Percentiles rank a stretch among this genome's conserved stretches.
These are phyloP conservation scores for Drosophila tanythrix DNA, from an alignment of 2,888 invertebrate species.

Conservation along the genomic window DNA sequence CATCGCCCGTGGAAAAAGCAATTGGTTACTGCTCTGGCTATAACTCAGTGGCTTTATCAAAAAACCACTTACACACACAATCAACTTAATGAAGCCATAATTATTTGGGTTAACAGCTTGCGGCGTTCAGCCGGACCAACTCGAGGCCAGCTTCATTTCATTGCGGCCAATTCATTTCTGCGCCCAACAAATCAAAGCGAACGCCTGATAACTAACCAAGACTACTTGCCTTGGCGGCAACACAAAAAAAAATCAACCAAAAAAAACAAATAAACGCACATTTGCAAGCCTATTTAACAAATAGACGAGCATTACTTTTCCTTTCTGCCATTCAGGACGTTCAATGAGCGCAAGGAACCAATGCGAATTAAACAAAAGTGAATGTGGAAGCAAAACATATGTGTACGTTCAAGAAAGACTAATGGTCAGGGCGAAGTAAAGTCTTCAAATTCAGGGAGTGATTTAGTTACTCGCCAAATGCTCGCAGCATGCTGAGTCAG, in stretches of 20 bases:
- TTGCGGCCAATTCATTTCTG: slow-evolving; percentile 63
- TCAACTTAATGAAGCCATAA: slow-evolving; percentile 80
- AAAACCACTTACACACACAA: slow-evolving; percentile 79
- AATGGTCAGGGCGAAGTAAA: slow-evolving; percentile 19
- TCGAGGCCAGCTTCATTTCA: slow-evolving; percentile 39
- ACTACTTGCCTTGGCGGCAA: slow-evolving; percentile 3
- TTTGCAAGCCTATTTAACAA: slow-evolving; percentile 78
- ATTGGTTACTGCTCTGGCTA: slow-evolving; percentile 40
- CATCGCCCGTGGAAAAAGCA: slow-evolving; percentile 5
- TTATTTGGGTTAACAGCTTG: slow-evolving; percentile 81
- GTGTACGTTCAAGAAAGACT: slow-evolving; percentile 10
- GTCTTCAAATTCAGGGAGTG: slow-evolving; percentile 4
- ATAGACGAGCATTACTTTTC: slow-evolving; percentile 62
- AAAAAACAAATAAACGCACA: slow-evolving; percentile 55
- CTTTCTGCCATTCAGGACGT: slow-evolving; percentile 5
- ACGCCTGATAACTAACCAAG: slow-evolving; percentile 58
- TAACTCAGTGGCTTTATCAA: slow-evolving; percentile 77
- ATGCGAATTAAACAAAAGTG: slow-evolving; percentile 12
- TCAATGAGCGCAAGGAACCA: slow-evolving; percentile 21
- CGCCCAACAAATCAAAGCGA: slow-evolving; percentile 72
- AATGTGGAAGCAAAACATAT: slow-evolving; percentile 8
- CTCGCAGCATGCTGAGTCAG: not conserved
- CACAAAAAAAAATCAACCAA: not conserved
- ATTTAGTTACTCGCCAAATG: not conserved
- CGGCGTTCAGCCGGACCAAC: slow-evolving; percentile 47